Base-by-base conservation (phyloP, 2,113 vertebrate species). In the Tyrannus savana region DNA sequence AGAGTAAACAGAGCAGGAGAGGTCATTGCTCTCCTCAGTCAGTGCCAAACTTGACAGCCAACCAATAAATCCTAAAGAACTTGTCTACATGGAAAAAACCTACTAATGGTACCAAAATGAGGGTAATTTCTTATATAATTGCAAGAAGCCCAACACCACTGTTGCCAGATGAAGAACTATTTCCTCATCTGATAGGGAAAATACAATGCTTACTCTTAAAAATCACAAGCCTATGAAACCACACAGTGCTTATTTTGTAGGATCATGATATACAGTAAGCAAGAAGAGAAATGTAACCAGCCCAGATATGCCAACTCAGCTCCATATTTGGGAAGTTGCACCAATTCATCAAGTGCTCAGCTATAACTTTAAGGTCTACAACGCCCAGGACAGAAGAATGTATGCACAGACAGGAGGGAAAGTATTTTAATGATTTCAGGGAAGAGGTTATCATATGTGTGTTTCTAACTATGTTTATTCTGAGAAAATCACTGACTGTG, bases 311-410 rank as follows among this genome's bases (percentile, higher is more conserved):
- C 46, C 23, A 53, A 17, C 28, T 46, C 52, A 30, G 5, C 19
- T 59, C 33, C 13, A 5, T 14, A 25, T 75, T 21, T 14, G 13
- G 24, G n/a, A 30, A 53, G 24, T 47, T 53, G 24, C 13, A 30
- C 6, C 33, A n/a, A 13, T 21, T 39, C 46, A 53, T 4, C 11
- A 30, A 74, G 28, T 0, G 0, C 13, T 35, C 44, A 68, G 24
- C 33, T 68, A 13, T 25, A n/a, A 68, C 23, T 60, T 10, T 14
- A 46, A 46, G 87, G 28, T 47, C 39, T 53, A 25, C 39, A 24
- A 68, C 24, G 31, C 69, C 28, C 1, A 46, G 87, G n/a, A 75
- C 53, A 68, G 53, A 53, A 3, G 11, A 82, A 59, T 0, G 5
- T 15, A 44, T 9, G 28, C 37, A 14, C 62, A n/a, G 39, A 68